Conservation (phyloP, 2,113 vertebrate species). For the cattle (Bos taurus) region ARS-UCD2.0 NC_037335.1:86232501-86233000, state of each 20-base stretch:
- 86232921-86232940: background rate
- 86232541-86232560: background rate
- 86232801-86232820: background rate
- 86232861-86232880: background rate
- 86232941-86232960: background rate
- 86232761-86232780: background rate
- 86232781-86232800: background rate
- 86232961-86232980: background rate
- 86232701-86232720: background rate
- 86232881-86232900: background rate
- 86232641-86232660: background rate
- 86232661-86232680: background rate
- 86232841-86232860: background rate
- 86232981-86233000: background rate
- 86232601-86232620: background rate
- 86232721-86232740: background rate
- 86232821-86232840: background rate
- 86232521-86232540: background rate
- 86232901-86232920: background rate
- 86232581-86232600: background rate
- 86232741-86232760: background rate
- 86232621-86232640: background rate
- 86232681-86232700: background rate
- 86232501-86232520: background rate
- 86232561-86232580: background rate